A percentile compares a stretch with the other conserved stretches of the same genome.
Conservation (phyloP, 2,888 invertebrate genomes). For the Rosalia funebris region DNA sequence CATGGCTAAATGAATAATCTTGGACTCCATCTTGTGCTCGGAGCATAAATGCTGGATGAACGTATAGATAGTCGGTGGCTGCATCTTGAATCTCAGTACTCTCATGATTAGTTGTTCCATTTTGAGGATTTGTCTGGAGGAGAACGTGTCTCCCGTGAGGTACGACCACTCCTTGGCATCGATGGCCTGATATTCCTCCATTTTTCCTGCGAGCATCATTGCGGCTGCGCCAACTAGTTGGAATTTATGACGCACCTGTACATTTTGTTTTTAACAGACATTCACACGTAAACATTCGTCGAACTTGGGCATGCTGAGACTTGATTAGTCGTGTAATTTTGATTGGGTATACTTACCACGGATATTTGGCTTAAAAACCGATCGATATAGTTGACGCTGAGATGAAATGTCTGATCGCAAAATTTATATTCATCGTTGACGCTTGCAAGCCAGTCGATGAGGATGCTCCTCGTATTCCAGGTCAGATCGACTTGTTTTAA, state of each 20-base stretch:
- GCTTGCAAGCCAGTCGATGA: slow-evolving; percentile 60
- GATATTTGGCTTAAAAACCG: slow-evolving; percentile 58
- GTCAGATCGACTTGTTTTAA: slow-evolving; percentile 55
- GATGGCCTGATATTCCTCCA: slow-evolving; percentile 60
- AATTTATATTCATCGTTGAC: slow-evolving; percentile 59
- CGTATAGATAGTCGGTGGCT: slow-evolving; percentile 56
- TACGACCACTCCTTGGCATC: slow-evolving; percentile 58
- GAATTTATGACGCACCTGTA: slow-evolving; percentile 56
- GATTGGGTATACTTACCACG: slow-evolving; percentile 60
- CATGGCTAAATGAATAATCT: slow-evolving; percentile 55
- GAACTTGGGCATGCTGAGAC: no score
- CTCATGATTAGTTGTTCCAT: slow-evolving; percentile 60
- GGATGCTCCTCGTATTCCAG: slow-evolving; percentile 55
- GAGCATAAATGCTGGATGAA: slow-evolving; percentile 56
- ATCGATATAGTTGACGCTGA: slow-evolving; percentile 59
- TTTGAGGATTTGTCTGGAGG: slow-evolving; percentile 53
- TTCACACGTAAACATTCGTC: no score
- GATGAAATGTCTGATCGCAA: slow-evolving; percentile 56
- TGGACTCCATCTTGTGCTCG: slow-evolving; percentile 50
- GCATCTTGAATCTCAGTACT: slow-evolving; percentile 56
- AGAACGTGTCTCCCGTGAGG: slow-evolving; percentile 57
- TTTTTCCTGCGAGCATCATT: slow-evolving; percentile 60
- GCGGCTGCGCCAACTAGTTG: slow-evolving; percentile 61
- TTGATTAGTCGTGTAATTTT: no score
- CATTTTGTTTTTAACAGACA: no score